Percentiles rank a stretch among this genome's conserved stretches.
Evolutionary conservation across 2,113 vertebrate species (phyloP).

Genomic region (Tyrannus savana): DNA sequence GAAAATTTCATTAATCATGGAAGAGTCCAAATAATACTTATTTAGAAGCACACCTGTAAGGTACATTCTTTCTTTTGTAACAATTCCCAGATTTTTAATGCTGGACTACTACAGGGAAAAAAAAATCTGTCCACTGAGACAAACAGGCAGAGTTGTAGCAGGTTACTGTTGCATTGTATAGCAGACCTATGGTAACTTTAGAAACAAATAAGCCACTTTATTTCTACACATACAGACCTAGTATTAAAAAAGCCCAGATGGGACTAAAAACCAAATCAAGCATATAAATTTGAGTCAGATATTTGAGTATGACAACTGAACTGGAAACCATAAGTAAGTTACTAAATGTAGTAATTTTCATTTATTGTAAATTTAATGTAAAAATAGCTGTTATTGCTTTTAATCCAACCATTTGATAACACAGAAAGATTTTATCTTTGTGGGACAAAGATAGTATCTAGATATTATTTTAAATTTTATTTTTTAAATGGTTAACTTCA

Average conservation of each 20-base stretch:
- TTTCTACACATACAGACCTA: background rate
- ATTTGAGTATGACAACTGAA: background rate
- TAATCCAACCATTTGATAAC: background rate
- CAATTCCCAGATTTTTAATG: background rate
- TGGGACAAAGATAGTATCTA: background rate
- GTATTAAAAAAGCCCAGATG: background rate
- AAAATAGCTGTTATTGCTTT: background rate
- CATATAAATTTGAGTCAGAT: background rate
- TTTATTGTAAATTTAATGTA: background rate
- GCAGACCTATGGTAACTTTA: background rate
- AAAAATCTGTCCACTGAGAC: background rate
- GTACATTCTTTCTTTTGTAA: background rate
- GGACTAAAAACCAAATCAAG: background rate
- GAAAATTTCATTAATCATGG: background rate
- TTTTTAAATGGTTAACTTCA: background rate
- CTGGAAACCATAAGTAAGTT: background rate
- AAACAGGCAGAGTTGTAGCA: background rate
- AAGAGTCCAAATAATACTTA: background rate
- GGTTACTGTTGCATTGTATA: background rate
- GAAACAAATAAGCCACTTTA: background rate
- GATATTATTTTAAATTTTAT: background rate
- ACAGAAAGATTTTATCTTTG: background rate
- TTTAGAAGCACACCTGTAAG: background rate
- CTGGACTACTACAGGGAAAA: background rate
- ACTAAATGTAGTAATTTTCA: background rate